Conservation (phyloP, 2,113 vertebrate genomes). For the Trichechus manatus region DNA sequence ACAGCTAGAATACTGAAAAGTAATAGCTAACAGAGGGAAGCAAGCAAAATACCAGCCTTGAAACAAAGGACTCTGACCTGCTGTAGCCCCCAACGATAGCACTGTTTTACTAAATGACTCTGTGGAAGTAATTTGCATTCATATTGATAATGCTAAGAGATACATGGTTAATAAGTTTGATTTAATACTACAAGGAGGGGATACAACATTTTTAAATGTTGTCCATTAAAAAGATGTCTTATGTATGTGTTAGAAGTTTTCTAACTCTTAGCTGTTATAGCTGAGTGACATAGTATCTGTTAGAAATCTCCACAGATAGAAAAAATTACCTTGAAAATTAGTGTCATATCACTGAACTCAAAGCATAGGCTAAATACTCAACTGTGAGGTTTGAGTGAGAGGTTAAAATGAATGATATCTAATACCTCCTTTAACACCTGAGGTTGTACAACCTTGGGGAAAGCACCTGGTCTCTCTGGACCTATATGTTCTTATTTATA, state of each 20-base stretch:
- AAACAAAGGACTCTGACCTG: neutral
- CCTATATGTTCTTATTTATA: conserved; percentile 5
- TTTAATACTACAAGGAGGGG: neutral
- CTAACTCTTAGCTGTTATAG: neutral
- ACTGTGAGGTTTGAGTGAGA: neutral
- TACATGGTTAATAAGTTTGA: neutral
- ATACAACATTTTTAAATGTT: neutral
- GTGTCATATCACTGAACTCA: conserved; percentile 16
- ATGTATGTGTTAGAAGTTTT: conserved; percentile 12
- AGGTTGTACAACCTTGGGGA: neutral
- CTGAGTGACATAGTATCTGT: neutral
- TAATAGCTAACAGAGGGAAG: neutral
- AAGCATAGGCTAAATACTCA: neutral
- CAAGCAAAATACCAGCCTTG: neutral
- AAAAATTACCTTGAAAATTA: conserved; percentile 37
- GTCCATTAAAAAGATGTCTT: neutral
- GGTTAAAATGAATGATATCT: neutral
- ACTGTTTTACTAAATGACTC: neutral
- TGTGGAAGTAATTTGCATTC: conserved; percentile 11
- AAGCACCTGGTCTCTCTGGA: neutral
- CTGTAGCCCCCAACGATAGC: neutral
- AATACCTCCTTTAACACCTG: neutral
- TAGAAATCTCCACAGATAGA: conserved; percentile 23
- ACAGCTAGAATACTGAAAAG: neutral
- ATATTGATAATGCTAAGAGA: neutral